Base-by-base conservation (phyloP, 1,140 invertebrate genomes). In the Ladona fulva region DNA sequence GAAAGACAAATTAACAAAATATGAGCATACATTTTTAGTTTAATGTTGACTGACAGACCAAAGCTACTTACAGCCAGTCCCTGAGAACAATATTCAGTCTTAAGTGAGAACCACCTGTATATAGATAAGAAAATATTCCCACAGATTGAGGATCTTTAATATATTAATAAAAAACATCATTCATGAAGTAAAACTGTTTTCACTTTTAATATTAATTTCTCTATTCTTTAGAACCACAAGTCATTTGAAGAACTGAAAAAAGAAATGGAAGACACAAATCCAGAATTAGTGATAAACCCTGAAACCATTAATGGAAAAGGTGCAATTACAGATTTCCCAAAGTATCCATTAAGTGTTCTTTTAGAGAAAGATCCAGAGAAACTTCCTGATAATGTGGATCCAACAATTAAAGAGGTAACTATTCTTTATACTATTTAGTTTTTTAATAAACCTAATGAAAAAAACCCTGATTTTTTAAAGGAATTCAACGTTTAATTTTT, bases 361-460 rank as follows among this genome's bases (percentile, higher is more conserved):
- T 87, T 88, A 80, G 90, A 89, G 76, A 88, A 86, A 77, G 90
- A 94, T 77, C 88, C 91, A 3, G 93, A 96, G 78, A 91, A 94
- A 81, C 85, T 97, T 25, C 96, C 96, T 0, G 82, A 86, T 0
- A 92, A 92, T 78, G 91, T 97, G 0, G 92, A 97, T 85, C 92
- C 94, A 0, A 87, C 91, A 0, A 87, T 89, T 74, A 96, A 95
- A 88, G 96, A 98, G 89, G 90, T 93, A 86, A 82, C 78, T 25
- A 0, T n/a, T 76, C 11, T 59, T 24, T 77, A 75, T 78, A 19
- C 75, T 77, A 74, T 22, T 24, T 8, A 73, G 52, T 25, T 25
- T 73, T 74, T 8, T 16, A 11, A 73, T 11, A 22, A 24, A 22
- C 42, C 44, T 24, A 25, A 12, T 29, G 42, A 19, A 24, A 59